These are phyloP conservation scores for Adelognathus sp. DNA, from an alignment of 2,888 invertebrate genomes.

Conservation along the genomic window DNA sequence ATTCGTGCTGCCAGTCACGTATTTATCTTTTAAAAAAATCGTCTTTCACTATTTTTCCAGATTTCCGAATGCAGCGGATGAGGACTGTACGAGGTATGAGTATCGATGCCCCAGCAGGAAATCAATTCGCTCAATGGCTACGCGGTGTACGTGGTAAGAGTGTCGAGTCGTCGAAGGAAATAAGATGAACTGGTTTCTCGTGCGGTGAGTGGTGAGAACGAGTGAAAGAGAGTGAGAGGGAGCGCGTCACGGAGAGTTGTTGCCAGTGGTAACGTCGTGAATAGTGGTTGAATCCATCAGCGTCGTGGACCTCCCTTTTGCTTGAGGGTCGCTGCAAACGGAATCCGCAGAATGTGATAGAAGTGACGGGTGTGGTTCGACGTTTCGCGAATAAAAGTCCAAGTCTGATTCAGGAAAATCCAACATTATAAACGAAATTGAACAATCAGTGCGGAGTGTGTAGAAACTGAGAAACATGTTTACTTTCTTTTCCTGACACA, in stretches of 20 bases:
- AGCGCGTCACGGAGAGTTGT: slow-evolving; percentile 36
- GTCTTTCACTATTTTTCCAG: slow-evolving; percentile 44
- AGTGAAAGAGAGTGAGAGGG: slow-evolving; percentile 5
- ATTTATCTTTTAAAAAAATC: slow-evolving; percentile 25
- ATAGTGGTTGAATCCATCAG: slow-evolving; percentile 55
- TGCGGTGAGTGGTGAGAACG: slow-evolving; percentile 24
- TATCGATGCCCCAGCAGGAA: slow-evolving; percentile 39
- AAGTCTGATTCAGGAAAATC: not conserved
- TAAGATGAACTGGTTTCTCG: slow-evolving; percentile 52
- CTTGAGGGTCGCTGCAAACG: slow-evolving; percentile 47
- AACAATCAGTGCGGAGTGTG: not conserved
- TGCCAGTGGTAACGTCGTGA: slow-evolving; percentile 22
- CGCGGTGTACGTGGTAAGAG: slow-evolving; percentile 25
- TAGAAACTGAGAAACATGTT: not conserved
- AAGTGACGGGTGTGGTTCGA: not conserved
- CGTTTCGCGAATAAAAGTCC: not conserved
- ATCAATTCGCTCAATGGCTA: slow-evolving; percentile 50
- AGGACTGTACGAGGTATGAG: slow-evolving; percentile 20
- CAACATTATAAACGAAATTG: not conserved
- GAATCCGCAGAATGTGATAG: not conserved
- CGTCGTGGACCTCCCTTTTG: slow-evolving; percentile 56
- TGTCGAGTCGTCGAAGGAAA: slow-evolving; percentile 26
- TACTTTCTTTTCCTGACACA: slow-evolving; percentile 17
- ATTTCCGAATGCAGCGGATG: slow-evolving; percentile 38
- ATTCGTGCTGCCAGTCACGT: not conserved